A percentile compares a stretch with the other conserved stretches of the same genome.
Evolutionary conservation across 2,888 invertebrate species (phyloP).

Genomic region (Drosophila emarginata): DNA sequence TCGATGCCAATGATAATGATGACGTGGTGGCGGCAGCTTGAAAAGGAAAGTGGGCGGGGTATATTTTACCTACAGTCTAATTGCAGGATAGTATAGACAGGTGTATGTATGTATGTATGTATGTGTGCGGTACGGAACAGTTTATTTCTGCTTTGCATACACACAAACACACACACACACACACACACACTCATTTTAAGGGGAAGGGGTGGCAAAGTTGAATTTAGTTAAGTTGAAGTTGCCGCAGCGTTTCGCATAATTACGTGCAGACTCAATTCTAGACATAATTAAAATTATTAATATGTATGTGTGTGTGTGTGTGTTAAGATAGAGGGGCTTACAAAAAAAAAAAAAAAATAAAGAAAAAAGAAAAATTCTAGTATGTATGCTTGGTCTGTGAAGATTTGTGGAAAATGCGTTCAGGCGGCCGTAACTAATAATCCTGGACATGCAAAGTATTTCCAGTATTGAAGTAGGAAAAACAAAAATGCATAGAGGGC

Average conservation of each 20-base stretch:
- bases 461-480: background rate
- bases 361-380: too few relatives aligned
- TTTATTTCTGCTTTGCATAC: conserved; percentile 59
- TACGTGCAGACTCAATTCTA: conserved; percentile 75
- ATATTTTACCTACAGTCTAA: conserved; percentile 44
- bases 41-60: conserved; percentile 72
- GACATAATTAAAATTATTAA: conserved; percentile 76
- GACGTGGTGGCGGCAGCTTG: conserved; percentile 62
- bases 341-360: too few relatives aligned
- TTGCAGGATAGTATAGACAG: conserved; percentile 35
- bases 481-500: background rate
- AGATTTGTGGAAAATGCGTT: conserved; percentile 67
- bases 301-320: background rate
- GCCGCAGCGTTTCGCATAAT: conserved; percentile 74
- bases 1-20: conserved; percentile 69
- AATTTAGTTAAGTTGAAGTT: background rate
- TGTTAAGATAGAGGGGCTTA: conserved; percentile 2
- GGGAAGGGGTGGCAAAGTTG: conserved; percentile 7
- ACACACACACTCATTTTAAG: conserved; percentile 47
- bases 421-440: conserved; percentile 79
- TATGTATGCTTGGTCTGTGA: background rate
- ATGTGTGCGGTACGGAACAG: background rate
- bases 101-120: too few relatives aligned
- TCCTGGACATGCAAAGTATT: conserved; percentile 66
- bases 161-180: background rate